Conservation (phyloP, 2,113 vertebrate genomes). For the Pyxicephalus adspersus region DNA sequence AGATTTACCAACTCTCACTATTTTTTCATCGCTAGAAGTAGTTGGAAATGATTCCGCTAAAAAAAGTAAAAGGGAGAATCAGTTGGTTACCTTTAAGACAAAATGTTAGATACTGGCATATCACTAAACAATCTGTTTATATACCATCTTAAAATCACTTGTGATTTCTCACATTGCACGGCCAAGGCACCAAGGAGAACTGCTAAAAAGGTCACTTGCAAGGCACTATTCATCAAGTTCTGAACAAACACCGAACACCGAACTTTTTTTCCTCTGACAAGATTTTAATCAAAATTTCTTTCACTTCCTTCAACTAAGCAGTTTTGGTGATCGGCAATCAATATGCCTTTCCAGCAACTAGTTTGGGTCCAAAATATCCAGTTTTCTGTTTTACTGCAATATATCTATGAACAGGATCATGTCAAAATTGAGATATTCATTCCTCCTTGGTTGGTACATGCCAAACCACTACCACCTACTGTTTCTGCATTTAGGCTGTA, state of each 20-base stretch:
- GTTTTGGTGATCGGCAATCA: too few relatives aligned
- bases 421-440: too few relatives aligned
- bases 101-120: not conserved
- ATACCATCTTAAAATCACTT: not conserved
- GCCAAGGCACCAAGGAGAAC: not conserved
- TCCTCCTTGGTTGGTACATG: too few relatives aligned
- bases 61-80: constrained; percentile 59
- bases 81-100: not conserved
- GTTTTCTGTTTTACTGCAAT: too few relatives aligned
- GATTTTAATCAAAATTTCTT: too few relatives aligned
- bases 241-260: not conserved
- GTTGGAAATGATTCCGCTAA: constrained; percentile 66
- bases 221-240: not conserved
- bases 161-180: not conserved
- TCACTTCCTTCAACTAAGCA: too few relatives aligned
- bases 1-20: constrained; percentile 65
- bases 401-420: too few relatives aligned
- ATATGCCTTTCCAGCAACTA: too few relatives aligned
- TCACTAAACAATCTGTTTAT: not conserved
- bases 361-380: too few relatives aligned
- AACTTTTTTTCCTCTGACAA: too few relatives aligned
- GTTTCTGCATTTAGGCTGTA: too few relatives aligned
- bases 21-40: constrained; percentile 61
- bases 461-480: too few relatives aligned
- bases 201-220: not conserved